Conservation (phyloP, 2,888 invertebrate genomes). For the Serripes groenlandicus region DNA sequence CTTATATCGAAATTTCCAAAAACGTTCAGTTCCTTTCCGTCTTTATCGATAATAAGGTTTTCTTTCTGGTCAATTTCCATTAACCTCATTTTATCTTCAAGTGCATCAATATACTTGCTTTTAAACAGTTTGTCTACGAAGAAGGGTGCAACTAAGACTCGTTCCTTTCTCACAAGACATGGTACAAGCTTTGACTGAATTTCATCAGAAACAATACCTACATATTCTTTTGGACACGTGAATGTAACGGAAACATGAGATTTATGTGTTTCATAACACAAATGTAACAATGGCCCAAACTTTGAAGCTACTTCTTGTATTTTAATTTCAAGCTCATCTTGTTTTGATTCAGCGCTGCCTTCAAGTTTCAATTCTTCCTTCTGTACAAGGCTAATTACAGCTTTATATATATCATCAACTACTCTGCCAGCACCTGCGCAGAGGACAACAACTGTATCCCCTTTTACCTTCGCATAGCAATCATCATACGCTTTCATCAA, state of each 20-base stretch:
- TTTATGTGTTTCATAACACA: not conserved
- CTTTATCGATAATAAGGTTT: not conserved
- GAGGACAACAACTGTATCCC: constrained; percentile 17
- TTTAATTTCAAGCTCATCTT: not conserved
- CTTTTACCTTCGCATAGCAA: not conserved
- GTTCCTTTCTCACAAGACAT: constrained; percentile 21
- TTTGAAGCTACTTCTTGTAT: constrained; percentile 18
- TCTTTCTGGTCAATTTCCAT: not conserved
- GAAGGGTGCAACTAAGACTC: constrained; percentile 13
- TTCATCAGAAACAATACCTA: constrained; percentile 2
- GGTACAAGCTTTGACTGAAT: constrained; percentile 12
- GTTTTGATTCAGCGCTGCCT: constrained; percentile 21
- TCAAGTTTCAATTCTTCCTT: not conserved
- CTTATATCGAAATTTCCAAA: constrained; percentile 8
- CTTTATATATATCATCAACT: not conserved
- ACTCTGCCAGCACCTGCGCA: not conserved
- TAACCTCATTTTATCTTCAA: constrained; percentile 19
- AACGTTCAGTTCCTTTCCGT: not conserved
- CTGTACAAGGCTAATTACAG: constrained; percentile 6
- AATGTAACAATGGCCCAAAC: constrained; percentile 18
- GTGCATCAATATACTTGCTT: not conserved
- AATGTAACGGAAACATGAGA: constrained; percentile 4
- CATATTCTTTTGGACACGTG: constrained; percentile 18
- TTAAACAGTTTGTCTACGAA: constrained; percentile 30
- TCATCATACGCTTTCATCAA: not conserved